Percentiles rank a stretch among this genome's conserved stretches.
phyloP scores from a whole-genome alignment of 2,888 invertebrate genomes.

The Chirona hameri region DNA sequence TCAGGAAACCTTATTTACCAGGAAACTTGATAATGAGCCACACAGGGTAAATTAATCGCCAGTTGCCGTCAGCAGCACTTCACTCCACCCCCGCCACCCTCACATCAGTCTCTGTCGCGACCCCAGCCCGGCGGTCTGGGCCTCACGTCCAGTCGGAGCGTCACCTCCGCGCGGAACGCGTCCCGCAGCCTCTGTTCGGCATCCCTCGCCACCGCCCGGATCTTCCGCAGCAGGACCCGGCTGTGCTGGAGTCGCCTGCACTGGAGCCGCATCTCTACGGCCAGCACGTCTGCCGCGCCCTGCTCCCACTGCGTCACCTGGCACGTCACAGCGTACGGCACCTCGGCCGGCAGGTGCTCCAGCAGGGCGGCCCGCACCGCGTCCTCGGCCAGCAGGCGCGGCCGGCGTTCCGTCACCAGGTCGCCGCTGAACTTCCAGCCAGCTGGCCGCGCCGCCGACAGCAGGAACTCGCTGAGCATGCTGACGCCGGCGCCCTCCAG shows the following conservation, averaged over 20 bases:
- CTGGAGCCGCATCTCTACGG: not conserved
- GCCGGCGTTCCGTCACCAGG: not conserved
- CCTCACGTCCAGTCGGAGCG: not conserved
- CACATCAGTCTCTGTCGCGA: not conserved
- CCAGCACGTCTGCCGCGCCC: not conserved
- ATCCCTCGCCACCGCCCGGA: not conserved
- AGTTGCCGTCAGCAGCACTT: not conserved
- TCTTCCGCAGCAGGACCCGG: not conserved
- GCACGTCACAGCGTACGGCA: not conserved
- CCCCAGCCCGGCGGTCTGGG: not conserved
- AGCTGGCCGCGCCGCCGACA: not conserved
- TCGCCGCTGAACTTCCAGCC: not conserved
- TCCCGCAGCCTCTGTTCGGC: slow-evolving; percentile 1
- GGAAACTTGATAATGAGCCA: too few relatives aligned
- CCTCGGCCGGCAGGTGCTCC: slow-evolving; percentile 7
- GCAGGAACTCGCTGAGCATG: not conserved
- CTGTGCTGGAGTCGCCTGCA: not conserved
- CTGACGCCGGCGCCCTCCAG: slow-evolving; percentile 8
- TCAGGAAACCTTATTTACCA: too few relatives aligned
- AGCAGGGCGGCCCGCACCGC: not conserved
- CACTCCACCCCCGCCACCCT: not conserved
- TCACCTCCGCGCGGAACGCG: not conserved
- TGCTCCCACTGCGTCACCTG: not conserved
- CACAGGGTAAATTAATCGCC: too few relatives aligned
- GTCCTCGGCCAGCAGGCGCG: slow-evolving; percentile 9